A percentile compares a stretch with the other conserved stretches of the same genome.
Conservation (phyloP, 2,113 vertebrate species). For the Cyanistes caeruleus region DNA sequence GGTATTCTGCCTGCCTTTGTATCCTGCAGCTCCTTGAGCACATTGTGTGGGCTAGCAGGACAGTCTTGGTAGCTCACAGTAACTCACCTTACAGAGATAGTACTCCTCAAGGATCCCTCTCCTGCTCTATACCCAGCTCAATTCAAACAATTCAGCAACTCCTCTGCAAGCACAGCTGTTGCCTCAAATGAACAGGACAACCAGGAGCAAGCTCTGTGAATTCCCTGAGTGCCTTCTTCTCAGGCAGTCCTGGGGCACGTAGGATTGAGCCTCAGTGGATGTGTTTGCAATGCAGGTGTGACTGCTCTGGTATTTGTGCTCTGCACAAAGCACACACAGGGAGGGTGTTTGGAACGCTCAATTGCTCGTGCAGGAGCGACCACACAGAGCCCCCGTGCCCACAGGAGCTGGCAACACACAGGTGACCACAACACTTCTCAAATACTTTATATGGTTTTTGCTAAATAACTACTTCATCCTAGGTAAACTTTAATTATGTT, state of each 20-base stretch:
- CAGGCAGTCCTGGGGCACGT: rapidly evolving
- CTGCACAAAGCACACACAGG: background rate
- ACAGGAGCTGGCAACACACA: background rate
- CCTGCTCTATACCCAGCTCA: background rate
- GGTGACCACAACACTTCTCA: background rate
- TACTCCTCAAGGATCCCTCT: background rate
- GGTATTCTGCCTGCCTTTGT: background rate
- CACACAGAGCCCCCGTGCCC: rapidly evolving
- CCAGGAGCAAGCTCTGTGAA: background rate
- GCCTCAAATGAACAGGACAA: background rate
- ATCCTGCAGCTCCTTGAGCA: background rate
- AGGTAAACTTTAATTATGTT: background rate
- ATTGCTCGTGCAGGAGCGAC: rapidly evolving
- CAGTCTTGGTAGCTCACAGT: background rate
- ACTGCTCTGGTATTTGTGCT: background rate
- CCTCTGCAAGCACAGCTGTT: background rate
- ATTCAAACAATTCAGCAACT: background rate
- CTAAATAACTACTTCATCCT: background rate
- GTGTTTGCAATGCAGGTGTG: background rate
- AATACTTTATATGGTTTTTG: background rate
- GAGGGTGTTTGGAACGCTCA: background rate
- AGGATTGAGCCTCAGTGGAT: background rate
- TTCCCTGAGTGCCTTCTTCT: background rate
- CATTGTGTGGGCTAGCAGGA: background rate
- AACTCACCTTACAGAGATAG: background rate